Evolutionary conservation across 2,888 invertebrate genomes (phyloP).

Genomic region (Eupithecia pulchellata): DNA sequence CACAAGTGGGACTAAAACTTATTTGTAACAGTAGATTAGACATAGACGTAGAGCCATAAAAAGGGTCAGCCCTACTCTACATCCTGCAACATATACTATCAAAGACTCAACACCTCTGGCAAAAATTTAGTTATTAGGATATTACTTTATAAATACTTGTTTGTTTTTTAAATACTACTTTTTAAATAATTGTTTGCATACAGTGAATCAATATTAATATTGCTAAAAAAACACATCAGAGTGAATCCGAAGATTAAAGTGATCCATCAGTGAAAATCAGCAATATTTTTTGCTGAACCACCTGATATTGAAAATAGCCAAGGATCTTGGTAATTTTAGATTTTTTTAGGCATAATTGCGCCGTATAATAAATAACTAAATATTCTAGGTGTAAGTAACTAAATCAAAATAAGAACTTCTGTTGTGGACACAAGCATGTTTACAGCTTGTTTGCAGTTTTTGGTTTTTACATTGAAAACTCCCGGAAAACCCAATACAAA

Average conservation of each 20-base stretch:
- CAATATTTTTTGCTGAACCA: slow-evolving; percentile 32
- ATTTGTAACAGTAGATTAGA: background rate
- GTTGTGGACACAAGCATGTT: no score
- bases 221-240: slow-evolving; percentile 39
- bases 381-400: no score
- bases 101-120: background rate
- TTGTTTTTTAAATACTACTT: background rate
- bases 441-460: no score
- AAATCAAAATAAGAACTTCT: no score
- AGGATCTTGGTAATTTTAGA: background rate
- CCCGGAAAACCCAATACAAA: no score
- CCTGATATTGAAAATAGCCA: slow-evolving; percentile 22
- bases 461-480: no score
- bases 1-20: background rate
- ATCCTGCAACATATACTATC: background rate
- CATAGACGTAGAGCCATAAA: no score
- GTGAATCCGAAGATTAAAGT: slow-evolving; percentile 26
- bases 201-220: slow-evolving; percentile 33
- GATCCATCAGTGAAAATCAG: slow-evolving; percentile 37
- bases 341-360: background rate
- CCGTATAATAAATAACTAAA: background rate
- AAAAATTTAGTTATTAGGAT: background rate
- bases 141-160: no score
- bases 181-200: slow-evolving; percentile 28
- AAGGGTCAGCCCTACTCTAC: no score